These are phyloP conservation scores for Zapornia atra DNA, from an alignment of 2,113 vertebrate species.

Conservation along the genomic window DNA sequence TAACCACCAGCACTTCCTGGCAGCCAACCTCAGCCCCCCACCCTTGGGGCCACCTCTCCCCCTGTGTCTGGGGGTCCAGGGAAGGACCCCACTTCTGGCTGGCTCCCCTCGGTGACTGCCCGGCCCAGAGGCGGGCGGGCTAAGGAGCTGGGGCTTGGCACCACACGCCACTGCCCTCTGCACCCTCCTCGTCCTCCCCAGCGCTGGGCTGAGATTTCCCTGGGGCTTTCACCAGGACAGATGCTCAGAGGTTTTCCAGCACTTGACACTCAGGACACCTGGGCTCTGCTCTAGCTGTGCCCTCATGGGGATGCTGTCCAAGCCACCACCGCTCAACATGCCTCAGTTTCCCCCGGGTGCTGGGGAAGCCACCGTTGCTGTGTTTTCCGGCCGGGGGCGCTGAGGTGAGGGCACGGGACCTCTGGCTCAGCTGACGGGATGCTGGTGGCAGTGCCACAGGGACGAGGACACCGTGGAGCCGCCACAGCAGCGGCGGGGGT, in stretches of 20 bases:
- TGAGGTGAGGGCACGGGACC: not conserved
- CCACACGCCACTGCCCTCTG: too few relatives aligned
- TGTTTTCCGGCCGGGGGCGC: rapidly evolving
- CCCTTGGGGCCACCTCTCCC: not conserved
- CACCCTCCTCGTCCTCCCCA: not conserved
- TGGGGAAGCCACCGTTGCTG: not conserved
- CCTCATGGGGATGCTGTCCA: rapidly evolving
- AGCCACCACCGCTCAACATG: rapidly evolving
- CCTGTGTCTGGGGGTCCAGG: rapidly evolving
- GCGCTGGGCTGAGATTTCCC: not conserved
- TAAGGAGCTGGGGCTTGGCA: too few relatives aligned
- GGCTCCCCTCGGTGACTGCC: not conserved
- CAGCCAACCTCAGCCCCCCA: not conserved
- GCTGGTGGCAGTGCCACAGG: not conserved
- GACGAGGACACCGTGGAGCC: not conserved
- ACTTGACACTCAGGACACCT: not conserved
- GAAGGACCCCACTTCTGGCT: not conserved
- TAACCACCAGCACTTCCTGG: not conserved
- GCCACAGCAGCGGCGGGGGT: rapidly evolving
- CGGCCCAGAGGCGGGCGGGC: not conserved
- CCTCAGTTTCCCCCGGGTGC: not conserved
- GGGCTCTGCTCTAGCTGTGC: not conserved
- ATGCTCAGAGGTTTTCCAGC: not conserved
- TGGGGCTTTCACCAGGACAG: not conserved
- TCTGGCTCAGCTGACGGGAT: rapidly evolving